phyloP scores from a whole-genome alignment of 2,797 vertebrate genomes.

The Cossypha heuglini region DNA sequence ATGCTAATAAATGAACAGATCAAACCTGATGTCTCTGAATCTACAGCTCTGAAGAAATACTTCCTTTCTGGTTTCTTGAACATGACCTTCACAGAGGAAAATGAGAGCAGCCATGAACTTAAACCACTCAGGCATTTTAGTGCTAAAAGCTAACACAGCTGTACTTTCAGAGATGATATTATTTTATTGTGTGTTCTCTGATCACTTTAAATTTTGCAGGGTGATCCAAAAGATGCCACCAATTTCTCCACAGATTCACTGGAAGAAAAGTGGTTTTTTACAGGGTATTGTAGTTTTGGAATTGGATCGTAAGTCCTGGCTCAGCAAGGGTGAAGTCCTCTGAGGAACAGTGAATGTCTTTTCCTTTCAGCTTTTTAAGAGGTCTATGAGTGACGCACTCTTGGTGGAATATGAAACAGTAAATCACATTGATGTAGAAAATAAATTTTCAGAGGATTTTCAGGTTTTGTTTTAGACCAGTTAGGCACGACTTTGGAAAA shows the following conservation, averaged over 20 bases:
- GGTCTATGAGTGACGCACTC: not conserved
- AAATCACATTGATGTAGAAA: not conserved
- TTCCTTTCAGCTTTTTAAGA: constrained; percentile 1
- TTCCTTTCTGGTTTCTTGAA: not conserved
- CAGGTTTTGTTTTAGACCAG: not conserved
- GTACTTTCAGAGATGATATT: not conserved
- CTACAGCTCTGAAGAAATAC: not conserved
- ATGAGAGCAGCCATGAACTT: not conserved
- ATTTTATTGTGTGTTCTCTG: not conserved
- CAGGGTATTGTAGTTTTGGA: not conserved
- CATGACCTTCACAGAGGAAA: not conserved
- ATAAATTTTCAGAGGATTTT: not conserved
- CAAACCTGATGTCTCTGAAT: not conserved
- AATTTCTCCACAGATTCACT: not conserved
- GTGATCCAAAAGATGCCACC: not conserved
- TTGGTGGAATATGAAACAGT: not conserved
- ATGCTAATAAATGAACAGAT: not conserved
- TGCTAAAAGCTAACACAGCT: not conserved
- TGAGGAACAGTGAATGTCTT: not conserved
- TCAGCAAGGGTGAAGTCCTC: not conserved
- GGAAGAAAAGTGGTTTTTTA: not conserved
- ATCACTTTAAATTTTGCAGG: not conserved
- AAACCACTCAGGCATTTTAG: not conserved
- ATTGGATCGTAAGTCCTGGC: not conserved
- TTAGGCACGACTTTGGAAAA: not conserved